A percentile compares a stretch with the other conserved stretches of the same genome.
phyloP scores from a whole-genome alignment of 2,113 vertebrate species.

The Fregata magnificens region DNA sequence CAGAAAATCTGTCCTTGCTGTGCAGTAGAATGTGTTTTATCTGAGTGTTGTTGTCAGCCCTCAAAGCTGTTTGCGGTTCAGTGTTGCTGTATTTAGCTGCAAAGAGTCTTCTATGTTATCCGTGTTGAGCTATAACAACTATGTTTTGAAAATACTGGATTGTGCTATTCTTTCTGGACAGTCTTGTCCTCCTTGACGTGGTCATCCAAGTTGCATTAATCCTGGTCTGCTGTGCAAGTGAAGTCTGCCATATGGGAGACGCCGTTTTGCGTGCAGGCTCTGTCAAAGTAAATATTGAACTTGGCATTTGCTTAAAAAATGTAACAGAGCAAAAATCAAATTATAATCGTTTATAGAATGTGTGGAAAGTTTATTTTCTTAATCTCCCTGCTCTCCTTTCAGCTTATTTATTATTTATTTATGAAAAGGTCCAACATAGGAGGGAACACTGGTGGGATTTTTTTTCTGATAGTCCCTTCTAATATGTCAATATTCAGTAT shows the following conservation, averaged over 20 bases:
- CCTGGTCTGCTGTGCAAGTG: neutral
- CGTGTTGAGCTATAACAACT: neutral
- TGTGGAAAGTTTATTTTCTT: conserved; percentile 30
- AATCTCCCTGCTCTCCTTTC: neutral
- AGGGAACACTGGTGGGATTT: neutral
- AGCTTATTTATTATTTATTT: conserved; percentile 11
- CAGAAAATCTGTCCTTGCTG: neutral
- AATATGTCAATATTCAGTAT: neutral
- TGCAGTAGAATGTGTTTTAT: neutral
- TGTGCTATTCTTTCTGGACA: neutral
- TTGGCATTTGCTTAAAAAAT: conserved; percentile 36
- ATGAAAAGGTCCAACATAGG: neutral
- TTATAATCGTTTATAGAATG: neutral
- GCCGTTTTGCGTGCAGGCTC: neutral
- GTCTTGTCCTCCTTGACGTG: neutral
- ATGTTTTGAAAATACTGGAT: neutral
- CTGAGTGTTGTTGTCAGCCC: neutral
- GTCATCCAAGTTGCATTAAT: conserved; percentile 7
- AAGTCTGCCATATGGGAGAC: neutral
- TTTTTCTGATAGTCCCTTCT: neutral
- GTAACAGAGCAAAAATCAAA: neutral
- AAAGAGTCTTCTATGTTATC: neutral
- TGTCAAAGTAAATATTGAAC: conserved; percentile 28
- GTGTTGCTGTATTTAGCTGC: neutral
- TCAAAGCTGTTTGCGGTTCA: neutral